Evolutionary conservation across 2,113 vertebrate genomes (phyloP).

Genomic region (Sapajus apella): DNA sequence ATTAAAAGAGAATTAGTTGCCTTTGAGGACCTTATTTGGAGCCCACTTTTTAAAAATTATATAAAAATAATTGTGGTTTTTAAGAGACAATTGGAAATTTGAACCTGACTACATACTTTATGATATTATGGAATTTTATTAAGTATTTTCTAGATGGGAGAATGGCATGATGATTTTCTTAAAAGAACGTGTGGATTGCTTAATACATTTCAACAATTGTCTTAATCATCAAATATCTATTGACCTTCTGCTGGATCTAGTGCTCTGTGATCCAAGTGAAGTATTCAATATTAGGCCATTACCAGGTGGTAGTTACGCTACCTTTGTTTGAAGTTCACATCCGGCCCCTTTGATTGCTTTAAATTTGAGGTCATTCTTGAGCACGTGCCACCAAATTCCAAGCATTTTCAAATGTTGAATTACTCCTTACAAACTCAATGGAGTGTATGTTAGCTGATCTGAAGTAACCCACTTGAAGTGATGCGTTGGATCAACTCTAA

Average conservation of each 20-base stretch:
- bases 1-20: background rate
- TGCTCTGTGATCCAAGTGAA: background rate
- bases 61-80: background rate
- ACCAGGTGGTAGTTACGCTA: background rate
- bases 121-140: background rate
- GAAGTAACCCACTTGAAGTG: background rate
- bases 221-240: conserved; percentile 7
- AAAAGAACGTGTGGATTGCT: background rate
- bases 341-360: background rate
- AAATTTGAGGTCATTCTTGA: conserved; percentile 42
- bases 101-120: background rate
- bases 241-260: background rate
- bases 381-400: conserved; percentile 46
- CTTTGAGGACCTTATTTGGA: background rate
- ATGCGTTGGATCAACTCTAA: background rate
- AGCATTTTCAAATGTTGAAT: conserved; percentile 42
- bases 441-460: conserved; percentile 10
- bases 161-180: background rate
- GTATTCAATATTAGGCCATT: background rate
- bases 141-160: background rate
- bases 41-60: background rate
- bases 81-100: background rate
- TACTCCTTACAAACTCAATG: conserved; percentile 29
- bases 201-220: conserved; percentile 14
- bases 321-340: conserved; percentile 16